phyloP scores from a whole-genome alignment of 2,113 vertebrate genomes.

The Uria aalge region DNA sequence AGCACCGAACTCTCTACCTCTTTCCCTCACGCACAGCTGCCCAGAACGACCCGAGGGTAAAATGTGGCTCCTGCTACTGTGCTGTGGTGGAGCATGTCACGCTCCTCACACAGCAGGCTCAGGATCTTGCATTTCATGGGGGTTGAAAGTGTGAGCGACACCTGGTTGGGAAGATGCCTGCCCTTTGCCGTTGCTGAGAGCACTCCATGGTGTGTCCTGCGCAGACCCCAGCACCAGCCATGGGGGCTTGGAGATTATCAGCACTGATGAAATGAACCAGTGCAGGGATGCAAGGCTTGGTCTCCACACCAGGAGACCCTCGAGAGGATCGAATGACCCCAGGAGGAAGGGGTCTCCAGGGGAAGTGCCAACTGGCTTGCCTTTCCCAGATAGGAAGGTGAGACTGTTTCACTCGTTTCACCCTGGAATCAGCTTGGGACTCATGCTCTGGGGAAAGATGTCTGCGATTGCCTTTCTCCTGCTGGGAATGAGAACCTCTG shows the following conservation, averaged over 20 bases:
- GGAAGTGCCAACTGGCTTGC: neutral
- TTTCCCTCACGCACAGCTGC: neutral
- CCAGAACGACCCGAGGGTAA: neutral
- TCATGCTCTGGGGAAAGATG: neutral
- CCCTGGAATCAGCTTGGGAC: neutral
- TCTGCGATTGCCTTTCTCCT: neutral
- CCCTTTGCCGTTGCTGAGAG: neutral
- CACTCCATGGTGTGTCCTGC: neutral
- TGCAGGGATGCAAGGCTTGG: neutral
- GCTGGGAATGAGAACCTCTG: neutral
- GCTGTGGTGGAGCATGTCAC: neutral
- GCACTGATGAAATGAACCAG: rapidly evolving
- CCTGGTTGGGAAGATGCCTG: neutral
- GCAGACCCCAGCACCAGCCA: neutral
- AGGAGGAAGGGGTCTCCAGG: neutral
- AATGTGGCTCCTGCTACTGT: neutral
- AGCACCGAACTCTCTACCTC: neutral
- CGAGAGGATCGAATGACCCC: neutral
- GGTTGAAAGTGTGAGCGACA: too few relatives aligned
- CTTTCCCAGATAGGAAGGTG: neutral
- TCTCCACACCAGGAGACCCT: neutral
- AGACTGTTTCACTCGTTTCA: neutral
- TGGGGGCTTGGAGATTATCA: neutral
- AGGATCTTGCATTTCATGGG: neutral
- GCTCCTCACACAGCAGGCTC: neutral